phyloP scores from a whole-genome alignment of 2,113 vertebrate genomes.

The Tyto alba region DNA sequence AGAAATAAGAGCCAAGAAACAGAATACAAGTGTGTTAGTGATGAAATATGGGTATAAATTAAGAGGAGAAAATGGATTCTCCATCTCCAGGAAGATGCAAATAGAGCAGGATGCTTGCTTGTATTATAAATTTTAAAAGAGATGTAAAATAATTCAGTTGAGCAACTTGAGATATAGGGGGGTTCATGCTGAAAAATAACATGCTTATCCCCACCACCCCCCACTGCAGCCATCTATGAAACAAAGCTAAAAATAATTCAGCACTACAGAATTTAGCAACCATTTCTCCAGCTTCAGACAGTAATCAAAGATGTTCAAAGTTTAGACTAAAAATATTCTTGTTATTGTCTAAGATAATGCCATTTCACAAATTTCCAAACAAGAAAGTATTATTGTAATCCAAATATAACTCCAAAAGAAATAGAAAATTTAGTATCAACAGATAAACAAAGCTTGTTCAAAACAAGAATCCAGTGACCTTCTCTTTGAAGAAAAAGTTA shows the following conservation, averaged over 20 bases:
- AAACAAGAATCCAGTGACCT: background rate
- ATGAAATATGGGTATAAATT: background rate
- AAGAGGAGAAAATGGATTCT: background rate
- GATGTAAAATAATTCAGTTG: background rate
- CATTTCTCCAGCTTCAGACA: background rate
- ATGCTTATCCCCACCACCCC: rapidly evolving
- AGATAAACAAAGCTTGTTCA: background rate
- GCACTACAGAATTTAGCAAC: background rate
- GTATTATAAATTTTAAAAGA: background rate
- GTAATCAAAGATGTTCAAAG: background rate
- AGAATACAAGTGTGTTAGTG: background rate
- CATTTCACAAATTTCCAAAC: background rate
- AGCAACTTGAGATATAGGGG: background rate
- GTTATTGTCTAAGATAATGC: background rate
- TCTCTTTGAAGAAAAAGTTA: background rate
- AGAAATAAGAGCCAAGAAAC: background rate
- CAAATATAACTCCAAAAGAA: background rate
- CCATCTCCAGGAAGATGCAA: background rate
- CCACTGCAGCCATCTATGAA: background rate
- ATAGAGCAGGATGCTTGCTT: background rate
- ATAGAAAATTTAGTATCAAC: background rate
- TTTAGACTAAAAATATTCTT: background rate
- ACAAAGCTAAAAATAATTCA: background rate
- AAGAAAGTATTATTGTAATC: background rate
- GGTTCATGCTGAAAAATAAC: background rate